Percentiles rank a stretch among this genome's conserved stretches.
Evolutionary conservation across 2,113 vertebrate genomes (phyloP).

Genomic region (Globicephala melas): DNA sequence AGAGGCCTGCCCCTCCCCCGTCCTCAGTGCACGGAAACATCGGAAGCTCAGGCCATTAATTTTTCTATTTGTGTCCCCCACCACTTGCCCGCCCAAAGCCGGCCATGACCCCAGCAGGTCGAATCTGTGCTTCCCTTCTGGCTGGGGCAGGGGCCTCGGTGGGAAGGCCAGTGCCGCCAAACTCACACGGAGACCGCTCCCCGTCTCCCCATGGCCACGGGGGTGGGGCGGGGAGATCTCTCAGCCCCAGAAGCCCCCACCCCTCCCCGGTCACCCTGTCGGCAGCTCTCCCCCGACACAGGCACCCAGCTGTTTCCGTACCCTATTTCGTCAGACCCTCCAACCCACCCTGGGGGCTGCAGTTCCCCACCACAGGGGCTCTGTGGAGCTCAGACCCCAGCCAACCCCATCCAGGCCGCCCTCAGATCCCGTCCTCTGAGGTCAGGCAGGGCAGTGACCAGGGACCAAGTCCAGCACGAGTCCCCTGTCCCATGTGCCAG

Average conservation of each 20-base stretch:
- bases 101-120: constrained; percentile 84
- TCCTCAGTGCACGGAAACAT: constrained; percentile 62
- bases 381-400: not conserved
- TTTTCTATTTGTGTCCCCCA: constrained; percentile 79
- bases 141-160: constrained; percentile 74
- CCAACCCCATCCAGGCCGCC: too few species aligned
- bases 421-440: not conserved
- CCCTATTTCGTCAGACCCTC: not conserved
- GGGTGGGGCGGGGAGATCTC: not conserved
- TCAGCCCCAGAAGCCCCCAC: not conserved
- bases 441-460: not conserved
- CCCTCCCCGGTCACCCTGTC: fast-evolving
- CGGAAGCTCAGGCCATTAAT: constrained; percentile 79
- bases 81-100: constrained; percentile 70
- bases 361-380: not conserved
- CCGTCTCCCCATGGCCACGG: constrained; percentile 77
- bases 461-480: fast-evolving
- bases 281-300: not conserved
- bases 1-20: constrained; percentile 44
- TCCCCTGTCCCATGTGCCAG: fast-evolving
- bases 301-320: not conserved
- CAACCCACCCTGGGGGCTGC: fast-evolving
- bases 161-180: constrained; percentile 82
- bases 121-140: constrained; percentile 84
- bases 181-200: constrained; percentile 86